phyloP scores from a whole-genome alignment of 2,113 vertebrate genomes.

The Hucho hucho region DNA sequence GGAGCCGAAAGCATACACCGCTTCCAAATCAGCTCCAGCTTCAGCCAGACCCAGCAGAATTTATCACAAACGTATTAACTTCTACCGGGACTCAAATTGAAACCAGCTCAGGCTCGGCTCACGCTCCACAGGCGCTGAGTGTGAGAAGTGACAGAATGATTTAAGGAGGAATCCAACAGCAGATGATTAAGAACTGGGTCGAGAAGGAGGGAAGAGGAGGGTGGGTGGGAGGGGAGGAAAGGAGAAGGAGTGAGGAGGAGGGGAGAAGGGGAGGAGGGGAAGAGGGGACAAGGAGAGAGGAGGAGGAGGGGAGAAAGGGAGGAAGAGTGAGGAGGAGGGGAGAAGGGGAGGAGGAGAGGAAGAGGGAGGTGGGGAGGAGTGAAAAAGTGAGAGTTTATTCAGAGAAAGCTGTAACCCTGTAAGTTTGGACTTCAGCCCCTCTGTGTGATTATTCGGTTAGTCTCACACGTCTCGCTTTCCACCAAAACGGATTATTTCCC shows the following conservation, averaged over 20 bases:
- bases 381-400: constrained; percentile 37
- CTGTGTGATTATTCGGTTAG: constrained; percentile 21
- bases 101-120: constrained; percentile 68
- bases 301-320: too few species aligned
- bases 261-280: too few species aligned
- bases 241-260: neutral
- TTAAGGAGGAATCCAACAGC: constrained; percentile 47
- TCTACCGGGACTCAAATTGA: constrained; percentile 68
- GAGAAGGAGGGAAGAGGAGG: constrained; percentile 8
- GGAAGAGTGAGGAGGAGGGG: too few species aligned
- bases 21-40: constrained; percentile 71
- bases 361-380: neutral
- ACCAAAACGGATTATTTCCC: neutral
- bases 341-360: too few species aligned
- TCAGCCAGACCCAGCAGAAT: constrained; percentile 60
- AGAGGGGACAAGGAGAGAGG: too few species aligned
- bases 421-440: constrained; percentile 8
- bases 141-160: constrained; percentile 73
- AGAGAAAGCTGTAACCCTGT: constrained; percentile 31
- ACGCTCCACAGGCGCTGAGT: constrained; percentile 57
- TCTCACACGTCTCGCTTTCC: neutral
- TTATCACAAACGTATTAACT: constrained; percentile 77
- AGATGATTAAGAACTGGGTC: constrained; percentile 27
- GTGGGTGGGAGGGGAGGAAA: too few species aligned
- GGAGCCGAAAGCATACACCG: constrained; percentile 64